Conservation (phyloP, 2,113 vertebrate species). For the Garra rufa region DNA sequence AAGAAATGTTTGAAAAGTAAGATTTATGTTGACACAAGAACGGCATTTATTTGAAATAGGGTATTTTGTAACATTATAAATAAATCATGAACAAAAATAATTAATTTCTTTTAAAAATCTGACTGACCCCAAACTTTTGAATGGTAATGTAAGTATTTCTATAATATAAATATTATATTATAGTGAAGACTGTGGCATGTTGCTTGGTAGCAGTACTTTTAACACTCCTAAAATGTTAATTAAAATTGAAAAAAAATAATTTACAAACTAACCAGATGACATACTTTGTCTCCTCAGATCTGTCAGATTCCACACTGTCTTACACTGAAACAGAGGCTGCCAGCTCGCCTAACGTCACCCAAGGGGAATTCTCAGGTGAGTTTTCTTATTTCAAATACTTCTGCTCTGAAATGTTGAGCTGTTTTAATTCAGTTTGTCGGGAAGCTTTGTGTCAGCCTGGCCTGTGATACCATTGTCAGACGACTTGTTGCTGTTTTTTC, state of each 20-base stretch:
- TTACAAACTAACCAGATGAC: slow-evolving; percentile 8
- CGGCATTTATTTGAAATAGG: not conserved
- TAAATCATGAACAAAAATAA: not conserved
- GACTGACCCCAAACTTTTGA: not conserved
- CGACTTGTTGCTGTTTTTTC: slow-evolving; percentile 28
- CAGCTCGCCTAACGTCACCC: slow-evolving; percentile 87
- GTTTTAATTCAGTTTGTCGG: not conserved
- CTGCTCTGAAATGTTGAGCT: not conserved
- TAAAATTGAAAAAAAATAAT: too few relatives aligned
- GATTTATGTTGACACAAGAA: too few relatives aligned
- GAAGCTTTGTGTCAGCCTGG: slow-evolving; percentile 1
- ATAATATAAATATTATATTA: not conserved
- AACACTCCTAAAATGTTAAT: too few relatives aligned
- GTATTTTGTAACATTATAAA: not conserved
- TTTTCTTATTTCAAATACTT: slow-evolving; percentile 47
- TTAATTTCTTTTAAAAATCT: too few relatives aligned
- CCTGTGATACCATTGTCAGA: slow-evolving; percentile 30
- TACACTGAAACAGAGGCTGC: slow-evolving; percentile 99
- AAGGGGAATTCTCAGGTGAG: slow-evolving; percentile 96
- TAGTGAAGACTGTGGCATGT: not conserved
- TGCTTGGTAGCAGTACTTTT: not conserved
- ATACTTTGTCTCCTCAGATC: slow-evolving; percentile 77
- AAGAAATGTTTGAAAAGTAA: not conserved
- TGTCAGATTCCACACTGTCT: slow-evolving; percentile 98
- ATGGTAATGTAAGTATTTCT: not conserved